These are phyloP conservation scores for Toxotes lorentzi DNA, from an alignment of 2,797 vertebrate genomes.

Conservation along the genomic window DNA sequence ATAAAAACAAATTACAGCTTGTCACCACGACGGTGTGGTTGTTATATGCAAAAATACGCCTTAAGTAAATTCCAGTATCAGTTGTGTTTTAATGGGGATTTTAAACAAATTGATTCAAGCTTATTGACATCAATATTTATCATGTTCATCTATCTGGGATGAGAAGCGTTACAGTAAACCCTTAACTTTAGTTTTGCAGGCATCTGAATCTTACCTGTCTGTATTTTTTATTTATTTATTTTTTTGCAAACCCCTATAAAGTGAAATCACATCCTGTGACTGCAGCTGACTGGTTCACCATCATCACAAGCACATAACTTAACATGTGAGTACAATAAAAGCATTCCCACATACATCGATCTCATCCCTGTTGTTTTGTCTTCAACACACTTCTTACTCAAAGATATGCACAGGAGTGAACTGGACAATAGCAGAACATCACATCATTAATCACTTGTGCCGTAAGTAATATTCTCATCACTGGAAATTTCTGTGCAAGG, in stretches of 20 bases:
- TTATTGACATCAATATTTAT: constrained; percentile 78
- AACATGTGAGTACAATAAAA: constrained; percentile 74
- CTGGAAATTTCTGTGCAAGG: constrained; percentile 33
- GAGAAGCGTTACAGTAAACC: constrained; percentile 46
- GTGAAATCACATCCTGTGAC: constrained; percentile 54
- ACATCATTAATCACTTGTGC: constrained; percentile 74
- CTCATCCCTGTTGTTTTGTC: constrained; percentile 56
- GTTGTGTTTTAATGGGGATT: constrained; percentile 71
- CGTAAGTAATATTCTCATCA: constrained; percentile 59
- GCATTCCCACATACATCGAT: constrained; percentile 70
- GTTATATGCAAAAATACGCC: constrained; percentile 65
- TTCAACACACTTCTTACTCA: constrained; percentile 56
- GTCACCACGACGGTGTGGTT: constrained; percentile 9
- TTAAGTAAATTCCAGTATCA: constrained; percentile 54
- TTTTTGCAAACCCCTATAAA: constrained; percentile 47
- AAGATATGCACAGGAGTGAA: constrained; percentile 63
- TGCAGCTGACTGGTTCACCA: constrained; percentile 67
- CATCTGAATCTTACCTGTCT: constrained; percentile 41
- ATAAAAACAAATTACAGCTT: constrained; percentile 19
- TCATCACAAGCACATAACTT: constrained; percentile 73
- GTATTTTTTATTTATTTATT: constrained; percentile 36
- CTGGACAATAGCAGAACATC: constrained; percentile 74
- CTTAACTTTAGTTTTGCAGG: constrained; percentile 43
- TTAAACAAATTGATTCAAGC: constrained; percentile 70
- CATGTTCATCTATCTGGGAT: constrained; percentile 58